Percentiles rank a stretch among this genome's conserved stretches.
These are phyloP conservation scores for Drosophila sordidapex DNA, from an alignment of 2,888 invertebrate genomes.

Conservation along the genomic window DNA sequence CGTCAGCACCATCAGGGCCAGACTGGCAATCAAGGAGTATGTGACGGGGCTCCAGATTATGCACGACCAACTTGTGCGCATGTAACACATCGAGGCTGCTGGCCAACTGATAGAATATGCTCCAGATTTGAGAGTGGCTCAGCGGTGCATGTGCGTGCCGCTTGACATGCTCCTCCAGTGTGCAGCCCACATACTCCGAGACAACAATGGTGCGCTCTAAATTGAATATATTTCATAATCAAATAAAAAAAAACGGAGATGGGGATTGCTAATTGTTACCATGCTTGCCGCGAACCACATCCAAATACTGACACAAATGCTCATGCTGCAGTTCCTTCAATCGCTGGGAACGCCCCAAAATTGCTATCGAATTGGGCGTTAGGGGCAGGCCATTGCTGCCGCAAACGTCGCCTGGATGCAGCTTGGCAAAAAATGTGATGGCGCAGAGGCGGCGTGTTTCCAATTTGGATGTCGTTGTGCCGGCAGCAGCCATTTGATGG, in stretches of 20 bases:
- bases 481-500: slow-evolving; percentile 52
- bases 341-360: slow-evolving; percentile 94
- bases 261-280: slow-evolving; percentile 86
- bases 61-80: slow-evolving; percentile 89
- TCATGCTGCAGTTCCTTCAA: slow-evolving; percentile 92
- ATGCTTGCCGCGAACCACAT: slow-evolving; percentile 96
- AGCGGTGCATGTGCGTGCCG: slow-evolving; percentile 82
- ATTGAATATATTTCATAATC: background rate
- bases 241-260: background rate
- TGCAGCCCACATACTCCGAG: slow-evolving; percentile 90
- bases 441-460: slow-evolving; percentile 88
- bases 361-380: slow-evolving; percentile 98
- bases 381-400: slow-evolving; percentile 98
- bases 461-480: slow-evolving; percentile 33
- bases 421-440: slow-evolving; percentile 95
- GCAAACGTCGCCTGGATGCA: slow-evolving; percentile 95
- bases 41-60: slow-evolving; percentile 93
- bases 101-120: slow-evolving; percentile 90
- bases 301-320: slow-evolving; percentile 94
- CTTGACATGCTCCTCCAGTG: slow-evolving; percentile 87
- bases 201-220: slow-evolving; percentile 92
- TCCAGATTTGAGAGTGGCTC: slow-evolving; percentile 85
- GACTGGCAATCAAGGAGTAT: slow-evolving; percentile 88
- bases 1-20: slow-evolving; percentile 83
- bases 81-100: slow-evolving; percentile 91